A percentile compares a stretch with the other conserved stretches of the same genome.
phyloP scores from a whole-genome alignment of 92 coral and sea anemone genomes.

The Chrysogorgia sp. region DNA sequence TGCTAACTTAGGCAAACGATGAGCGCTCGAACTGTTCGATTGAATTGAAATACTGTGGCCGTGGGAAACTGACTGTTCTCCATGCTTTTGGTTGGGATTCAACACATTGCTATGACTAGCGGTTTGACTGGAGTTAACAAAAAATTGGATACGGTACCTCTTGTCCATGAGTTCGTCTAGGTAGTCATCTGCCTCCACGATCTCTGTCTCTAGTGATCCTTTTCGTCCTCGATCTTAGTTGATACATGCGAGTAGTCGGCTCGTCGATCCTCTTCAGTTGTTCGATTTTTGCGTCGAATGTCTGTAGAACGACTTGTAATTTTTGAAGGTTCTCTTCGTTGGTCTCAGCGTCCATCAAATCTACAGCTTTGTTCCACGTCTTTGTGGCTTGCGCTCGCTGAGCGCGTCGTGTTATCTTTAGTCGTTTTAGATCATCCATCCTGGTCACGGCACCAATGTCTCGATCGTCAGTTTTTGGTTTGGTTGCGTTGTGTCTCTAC shows the following conservation, averaged over 20 bases:
- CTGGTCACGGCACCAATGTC: no score
- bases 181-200: slow-evolving; percentile 16
- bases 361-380: slow-evolving; percentile 24
- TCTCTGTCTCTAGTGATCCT: slow-evolving; percentile 7
- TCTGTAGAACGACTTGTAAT: slow-evolving; percentile 12
- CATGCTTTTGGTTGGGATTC: background rate
- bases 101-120: background rate
- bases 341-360: background rate
- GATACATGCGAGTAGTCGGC: background rate
- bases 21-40: background rate
- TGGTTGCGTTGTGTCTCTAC: no score
- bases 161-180: slow-evolving; percentile 6
- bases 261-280: no score
- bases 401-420: no score
- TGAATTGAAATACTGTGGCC: background rate
- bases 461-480: no score
- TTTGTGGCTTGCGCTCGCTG: slow-evolving; percentile 27
- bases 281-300: slow-evolving; percentile 7
- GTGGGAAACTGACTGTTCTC: background rate
- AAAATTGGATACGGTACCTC: slow-evolving; percentile 12
- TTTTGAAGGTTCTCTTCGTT: no score
- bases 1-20: slow-evolving; percentile 46
- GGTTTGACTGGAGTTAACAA: background rate
- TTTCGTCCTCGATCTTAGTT: background rate
- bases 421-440: no score